Percentiles rank a stretch among this genome's conserved stretches.
Conservation (phyloP, 2,888 invertebrate species). For the Abscondita cerata region DNA sequence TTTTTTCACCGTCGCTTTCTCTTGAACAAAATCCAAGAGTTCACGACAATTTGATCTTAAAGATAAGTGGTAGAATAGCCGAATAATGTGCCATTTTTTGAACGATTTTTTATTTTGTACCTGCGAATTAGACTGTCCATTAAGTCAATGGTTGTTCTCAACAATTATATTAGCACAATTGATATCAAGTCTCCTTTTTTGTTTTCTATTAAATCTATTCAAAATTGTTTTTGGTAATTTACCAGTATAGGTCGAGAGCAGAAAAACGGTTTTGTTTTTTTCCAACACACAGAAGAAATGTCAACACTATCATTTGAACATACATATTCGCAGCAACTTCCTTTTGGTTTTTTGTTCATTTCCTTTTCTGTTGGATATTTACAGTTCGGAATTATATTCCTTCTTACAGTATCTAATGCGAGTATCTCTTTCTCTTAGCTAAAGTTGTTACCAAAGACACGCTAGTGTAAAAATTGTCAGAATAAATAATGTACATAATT, state of each 20-base stretch:
- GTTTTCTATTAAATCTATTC: slow-evolving; percentile 29
- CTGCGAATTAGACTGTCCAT: slow-evolving; percentile 13
- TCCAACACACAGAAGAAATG: neutral
- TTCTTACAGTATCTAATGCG: slow-evolving; percentile 46
- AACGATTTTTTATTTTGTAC: slow-evolving; percentile 24
- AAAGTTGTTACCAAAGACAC: slow-evolving; percentile 42
- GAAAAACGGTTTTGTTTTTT: slow-evolving; percentile 38
- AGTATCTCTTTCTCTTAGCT: slow-evolving; percentile 44
- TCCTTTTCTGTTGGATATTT: slow-evolving; percentile 44
- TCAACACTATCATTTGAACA: no score
- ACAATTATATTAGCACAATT: slow-evolving; percentile 21
- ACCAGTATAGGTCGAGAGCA: slow-evolving; percentile 40
- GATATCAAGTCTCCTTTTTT: slow-evolving; percentile 16
- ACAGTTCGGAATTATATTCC: neutral
- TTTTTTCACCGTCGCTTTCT: slow-evolving; percentile 7
- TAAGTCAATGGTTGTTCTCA: neutral
- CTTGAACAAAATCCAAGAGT: slow-evolving; percentile 24
- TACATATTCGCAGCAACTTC: neutral
- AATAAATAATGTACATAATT: slow-evolving; percentile 50
- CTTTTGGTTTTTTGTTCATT: slow-evolving; percentile 35
- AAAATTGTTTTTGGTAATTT: slow-evolving; percentile 21
- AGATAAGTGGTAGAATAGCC: slow-evolving; percentile 25
- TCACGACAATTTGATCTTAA: slow-evolving; percentile 18
- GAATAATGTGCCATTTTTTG: slow-evolving; percentile 21
- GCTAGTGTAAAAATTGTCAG: slow-evolving; percentile 50